Evolutionary conservation across 1,140 invertebrate species (phyloP).

Genomic region (Triops longicaudatus): DNA sequence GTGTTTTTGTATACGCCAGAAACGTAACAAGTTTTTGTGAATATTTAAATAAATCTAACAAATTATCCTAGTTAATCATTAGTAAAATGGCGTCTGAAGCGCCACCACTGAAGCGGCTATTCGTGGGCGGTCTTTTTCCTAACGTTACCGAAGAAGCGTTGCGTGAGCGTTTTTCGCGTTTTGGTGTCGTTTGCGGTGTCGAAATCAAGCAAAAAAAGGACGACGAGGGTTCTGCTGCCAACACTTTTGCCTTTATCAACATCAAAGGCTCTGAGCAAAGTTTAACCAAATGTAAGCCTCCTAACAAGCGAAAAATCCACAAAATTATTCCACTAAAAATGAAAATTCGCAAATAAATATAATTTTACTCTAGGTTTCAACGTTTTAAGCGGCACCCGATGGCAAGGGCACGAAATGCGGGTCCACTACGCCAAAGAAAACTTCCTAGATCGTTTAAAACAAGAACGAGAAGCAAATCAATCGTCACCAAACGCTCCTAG

Average conservation of each 20-base stretch:
- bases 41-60: neutral
- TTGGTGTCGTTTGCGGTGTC: neutral
- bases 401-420: conserved; percentile 1
- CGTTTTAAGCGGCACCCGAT: neutral
- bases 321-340: no score
- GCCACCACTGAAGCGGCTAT: neutral
- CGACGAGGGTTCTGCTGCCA: neutral
- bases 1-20: no score
- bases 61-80: neutral
- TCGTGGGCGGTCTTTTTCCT: neutral
- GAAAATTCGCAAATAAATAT: no score
- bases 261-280: neutral
- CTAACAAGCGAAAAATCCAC: no score
- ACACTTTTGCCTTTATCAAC: neutral
- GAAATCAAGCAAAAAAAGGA: neutral
- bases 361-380: neutral
- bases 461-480: neutral
- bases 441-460: neutral
- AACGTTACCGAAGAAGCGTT: neutral
- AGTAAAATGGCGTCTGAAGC: neutral
- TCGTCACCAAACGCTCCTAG: neutral
- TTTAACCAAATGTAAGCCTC: neutral
- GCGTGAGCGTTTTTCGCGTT: neutral
- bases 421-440: neutral
- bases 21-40: neutral